phyloP scores from a whole-genome alignment of 2,797 vertebrate species.

The Leontocebus nigricollis region DNA sequence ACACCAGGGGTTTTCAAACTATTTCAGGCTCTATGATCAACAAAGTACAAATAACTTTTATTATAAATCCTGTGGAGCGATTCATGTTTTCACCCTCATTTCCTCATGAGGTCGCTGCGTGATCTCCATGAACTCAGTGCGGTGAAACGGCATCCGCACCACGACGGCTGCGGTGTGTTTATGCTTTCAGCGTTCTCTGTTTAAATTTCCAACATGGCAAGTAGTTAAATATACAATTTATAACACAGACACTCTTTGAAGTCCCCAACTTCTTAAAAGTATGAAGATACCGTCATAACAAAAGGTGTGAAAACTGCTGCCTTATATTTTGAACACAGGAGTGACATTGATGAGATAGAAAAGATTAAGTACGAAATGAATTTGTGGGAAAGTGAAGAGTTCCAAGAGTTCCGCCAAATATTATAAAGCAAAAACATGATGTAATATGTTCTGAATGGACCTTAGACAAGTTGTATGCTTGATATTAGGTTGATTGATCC shows the following conservation, averaged over 20 bases:
- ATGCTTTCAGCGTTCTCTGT: background rate
- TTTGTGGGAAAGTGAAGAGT: background rate
- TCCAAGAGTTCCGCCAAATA: background rate
- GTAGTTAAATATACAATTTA: background rate
- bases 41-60: too few relatives aligned
- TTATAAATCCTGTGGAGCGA: fast-evolving
- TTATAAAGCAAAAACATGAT: background rate
- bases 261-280: background rate
- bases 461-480: background rate
- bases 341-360: background rate
- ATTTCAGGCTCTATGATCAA: too few relatives aligned
- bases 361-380: background rate
- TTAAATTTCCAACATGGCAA: background rate
- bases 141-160: fast-evolving
- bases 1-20: background rate
- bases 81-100: background rate
- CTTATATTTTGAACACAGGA: background rate
- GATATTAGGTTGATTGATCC: background rate
- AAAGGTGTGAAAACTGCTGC: background rate
- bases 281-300: background rate
- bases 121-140: fast-evolving
- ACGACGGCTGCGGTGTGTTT: fast-evolving
- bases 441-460: background rate
- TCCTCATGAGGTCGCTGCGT: background rate
- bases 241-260: background rate